Base-by-base conservation (phyloP, 2,113 vertebrate genomes). In the Gobius niger region DNA sequence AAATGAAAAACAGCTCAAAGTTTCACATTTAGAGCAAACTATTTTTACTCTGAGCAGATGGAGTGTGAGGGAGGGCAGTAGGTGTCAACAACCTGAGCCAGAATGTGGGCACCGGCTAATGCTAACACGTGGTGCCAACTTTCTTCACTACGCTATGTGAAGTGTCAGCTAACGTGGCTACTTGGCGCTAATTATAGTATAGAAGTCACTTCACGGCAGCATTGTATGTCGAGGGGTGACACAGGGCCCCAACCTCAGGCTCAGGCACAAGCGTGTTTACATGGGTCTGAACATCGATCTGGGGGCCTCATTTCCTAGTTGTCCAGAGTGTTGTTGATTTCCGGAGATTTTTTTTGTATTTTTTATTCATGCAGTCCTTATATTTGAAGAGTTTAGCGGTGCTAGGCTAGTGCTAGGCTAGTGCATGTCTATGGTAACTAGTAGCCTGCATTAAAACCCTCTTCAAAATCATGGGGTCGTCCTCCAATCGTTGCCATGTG, bases 131-230 rank as follows among this genome's bases (percentile, higher is more conserved):
- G 67, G 80, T 71, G 79, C 77, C 83, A 82, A 78, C 68, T 77
- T 77, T 87, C 73, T 72, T 80, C 87, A 83, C 88, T 79, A 84
- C 62, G 56, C 70, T 82, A 66, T 74, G 67, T 16, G 72, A 73
- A 73, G 82, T 83, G 77, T 88, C 86, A 68, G 75, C 76, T 85
- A 82, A 81, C 74, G 42, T 57, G 63, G 73, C 82, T 73, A 47
- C 6, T 79, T 53, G 7, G 4, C 0, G 56, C 80, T 92, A 91
- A 87, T 88, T 89, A 83, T 92, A 92, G n/a, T n/a, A n/a, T n/a
- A n/a, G n/a, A n/a, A n/a, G 85, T 73, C 44, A 63, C 47, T 84
- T 79, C 51, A 74, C 78, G 65, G 84, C 81, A 51, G 85, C 81
- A 51, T 62, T 63, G 74, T 80, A 82, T 83, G 85, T 81, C 66